These are phyloP conservation scores for human (Homo sapiens) DNA, from an alignment of 2,113 vertebrate genomes.

Conservation along the genomic window GRCh38 chr2:16365001-16365500, in stretches of 20 bases:
- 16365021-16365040: background rate
- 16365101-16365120: background rate
- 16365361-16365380: constrained; percentile 59
- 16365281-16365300: constrained; percentile 49
- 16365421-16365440: constrained; percentile 63
- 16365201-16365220: background rate
- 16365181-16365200: constrained; percentile 1
- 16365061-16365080: background rate
- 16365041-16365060: background rate
- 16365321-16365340: constrained; percentile 56
- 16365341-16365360: constrained; percentile 59
- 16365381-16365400: constrained; percentile 67
- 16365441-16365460: constrained; percentile 57
- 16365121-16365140: background rate
- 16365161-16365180: background rate
- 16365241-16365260: constrained; percentile 2
- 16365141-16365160: background rate
- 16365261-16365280: constrained; percentile 42
- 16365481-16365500: constrained; percentile 39
- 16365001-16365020: background rate
- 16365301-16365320: constrained; percentile 14
- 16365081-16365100: background rate
- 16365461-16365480: constrained; percentile 69
- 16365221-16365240: background rate
- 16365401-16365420: constrained; percentile 50